Conservation (phyloP, 1,140 invertebrate species). For the Lordiphosa collinella region DNA sequence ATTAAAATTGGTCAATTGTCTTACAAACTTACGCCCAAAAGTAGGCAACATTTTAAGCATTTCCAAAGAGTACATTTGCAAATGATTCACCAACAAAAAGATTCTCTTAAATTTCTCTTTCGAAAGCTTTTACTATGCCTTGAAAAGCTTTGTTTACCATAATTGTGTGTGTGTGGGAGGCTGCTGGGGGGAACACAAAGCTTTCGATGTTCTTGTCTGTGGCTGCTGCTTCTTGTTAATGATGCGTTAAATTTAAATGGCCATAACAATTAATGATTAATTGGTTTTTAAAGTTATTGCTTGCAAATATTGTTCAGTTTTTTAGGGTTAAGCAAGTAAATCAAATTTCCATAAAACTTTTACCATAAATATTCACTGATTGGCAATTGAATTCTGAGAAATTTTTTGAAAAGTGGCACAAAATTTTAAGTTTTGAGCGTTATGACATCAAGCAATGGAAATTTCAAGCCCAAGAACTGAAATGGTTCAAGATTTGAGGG, state of each 20-base stretch:
- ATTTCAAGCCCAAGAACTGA: too few relatives aligned
- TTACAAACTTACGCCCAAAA: slow-evolving; percentile 50
- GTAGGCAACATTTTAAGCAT: slow-evolving; percentile 32
- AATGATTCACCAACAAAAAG: slow-evolving; percentile 22
- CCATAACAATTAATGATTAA: slow-evolving; percentile 75
- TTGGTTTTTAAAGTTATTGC: slow-evolving; percentile 66
- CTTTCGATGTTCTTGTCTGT: slow-evolving; percentile 12
- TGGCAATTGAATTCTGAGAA: too few relatives aligned
- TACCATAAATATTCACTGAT: too few relatives aligned
- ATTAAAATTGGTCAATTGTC: slow-evolving; percentile 56
- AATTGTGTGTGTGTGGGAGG: slow-evolving; percentile 6
- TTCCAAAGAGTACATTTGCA: background rate
- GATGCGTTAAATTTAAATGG: slow-evolving; percentile 78
- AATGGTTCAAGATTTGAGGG: too few relatives aligned
- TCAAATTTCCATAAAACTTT: slow-evolving; percentile 14
- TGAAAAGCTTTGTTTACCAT: slow-evolving; percentile 44
- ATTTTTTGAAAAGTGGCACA: too few relatives aligned
- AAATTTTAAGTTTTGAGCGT: too few relatives aligned
- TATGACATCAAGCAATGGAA: too few relatives aligned
- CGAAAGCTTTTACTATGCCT: slow-evolving; percentile 24
- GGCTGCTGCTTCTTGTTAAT: slow-evolving; percentile 48
- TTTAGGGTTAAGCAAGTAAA: slow-evolving; percentile 12
- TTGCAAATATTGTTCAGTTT: slow-evolving; percentile 44
- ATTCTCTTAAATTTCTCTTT: slow-evolving; percentile 32
- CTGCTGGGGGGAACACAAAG: background rate